A percentile compares a stretch with the other conserved stretches of the same genome.
These are phyloP conservation scores for Tetragnatha versicolor DNA, from an alignment of 1,140 invertebrate species.

Conservation along the genomic window DNA sequence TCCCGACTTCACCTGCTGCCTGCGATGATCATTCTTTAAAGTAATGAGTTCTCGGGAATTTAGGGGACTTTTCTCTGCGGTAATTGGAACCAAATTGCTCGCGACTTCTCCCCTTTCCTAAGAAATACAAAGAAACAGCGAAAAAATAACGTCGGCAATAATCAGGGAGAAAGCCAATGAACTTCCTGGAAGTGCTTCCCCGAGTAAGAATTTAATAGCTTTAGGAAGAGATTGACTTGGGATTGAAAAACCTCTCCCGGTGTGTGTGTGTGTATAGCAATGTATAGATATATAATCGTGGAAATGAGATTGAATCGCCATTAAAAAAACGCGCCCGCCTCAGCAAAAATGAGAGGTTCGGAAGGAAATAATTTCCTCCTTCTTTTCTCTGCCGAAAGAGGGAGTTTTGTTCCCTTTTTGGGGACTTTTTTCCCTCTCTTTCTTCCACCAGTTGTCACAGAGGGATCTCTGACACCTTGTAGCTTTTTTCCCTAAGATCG, in stretches of 20 bases:
- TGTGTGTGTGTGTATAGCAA: too few species aligned
- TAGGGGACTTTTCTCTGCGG: background rate
- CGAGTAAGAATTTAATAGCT: slow-evolving; percentile 30
- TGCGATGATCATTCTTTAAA: too few species aligned
- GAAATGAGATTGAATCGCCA: slow-evolving; percentile 32
- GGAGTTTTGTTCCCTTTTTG: background rate
- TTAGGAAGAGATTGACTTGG: slow-evolving; percentile 16
- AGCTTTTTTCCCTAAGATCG: too few species aligned
- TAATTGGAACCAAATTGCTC: slow-evolving; percentile 32
- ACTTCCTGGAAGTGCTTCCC: background rate
- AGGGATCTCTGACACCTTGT: too few species aligned
- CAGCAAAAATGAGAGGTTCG: slow-evolving; percentile 20
- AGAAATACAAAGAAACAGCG: background rate
- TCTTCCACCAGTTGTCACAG: too few species aligned
- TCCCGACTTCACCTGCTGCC: too few species aligned
- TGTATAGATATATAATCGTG: slow-evolving; percentile 8
- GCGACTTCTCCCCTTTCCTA: background rate
- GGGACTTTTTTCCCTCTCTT: too few species aligned
- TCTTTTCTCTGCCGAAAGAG: background rate
- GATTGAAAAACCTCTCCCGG: background rate
- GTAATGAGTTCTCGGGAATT: background rate
- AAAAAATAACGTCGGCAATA: slow-evolving; percentile 26
- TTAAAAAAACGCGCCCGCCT: slow-evolving; percentile 6
- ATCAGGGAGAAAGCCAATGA: slow-evolving; percentile 21
- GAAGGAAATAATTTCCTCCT: slow-evolving; percentile 8